A percentile compares a stretch with the other conserved stretches of the same genome.
phyloP scores from a whole-genome alignment of 2,113 vertebrate genomes.

The Osmerus mordax region DNA sequence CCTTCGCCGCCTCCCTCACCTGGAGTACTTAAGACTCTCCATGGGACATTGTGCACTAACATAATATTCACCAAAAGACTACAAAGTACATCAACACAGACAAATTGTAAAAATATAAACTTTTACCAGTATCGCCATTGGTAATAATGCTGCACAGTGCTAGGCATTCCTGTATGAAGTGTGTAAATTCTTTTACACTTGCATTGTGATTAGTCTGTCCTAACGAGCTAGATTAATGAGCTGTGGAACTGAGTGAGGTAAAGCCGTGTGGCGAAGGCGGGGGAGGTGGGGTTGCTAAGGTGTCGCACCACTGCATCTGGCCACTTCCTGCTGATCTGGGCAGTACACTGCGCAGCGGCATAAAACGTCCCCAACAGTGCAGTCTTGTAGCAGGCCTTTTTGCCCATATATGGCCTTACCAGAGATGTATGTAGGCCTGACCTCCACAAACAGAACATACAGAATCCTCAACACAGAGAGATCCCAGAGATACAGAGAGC shows the following conservation, averaged over 20 bases:
- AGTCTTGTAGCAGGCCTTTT: too few relatives aligned
- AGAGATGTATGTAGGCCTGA: too few relatives aligned
- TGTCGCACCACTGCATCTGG: slow-evolving; percentile 1
- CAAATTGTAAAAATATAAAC: too few relatives aligned
- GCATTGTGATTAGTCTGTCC: slow-evolving; percentile 4
- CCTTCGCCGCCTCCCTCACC: not conserved
- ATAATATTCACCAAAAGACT: too few relatives aligned
- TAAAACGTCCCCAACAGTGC: not conserved
- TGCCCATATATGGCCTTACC: too few relatives aligned
- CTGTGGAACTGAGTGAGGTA: not conserved
- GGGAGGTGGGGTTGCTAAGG: not conserved
- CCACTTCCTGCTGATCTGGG: slow-evolving; percentile 1
- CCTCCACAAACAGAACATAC: too few relatives aligned
- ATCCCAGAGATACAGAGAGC: too few relatives aligned
- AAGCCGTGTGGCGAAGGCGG: not conserved
- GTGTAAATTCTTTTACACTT: not conserved
- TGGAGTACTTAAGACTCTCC: not conserved
- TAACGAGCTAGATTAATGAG: slow-evolving; percentile 12
- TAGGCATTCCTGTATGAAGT: too few relatives aligned
- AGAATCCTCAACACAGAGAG: too few relatives aligned
- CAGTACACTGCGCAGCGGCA: not conserved
- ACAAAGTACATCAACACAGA: too few relatives aligned
- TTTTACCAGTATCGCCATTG: too few relatives aligned
- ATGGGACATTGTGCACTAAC: not conserved
- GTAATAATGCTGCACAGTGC: too few relatives aligned